Evolutionary conservation across 2,113 vertebrate genomes (phyloP), one percentile per base, ranked within the genome.

Genomic region (Lanius ludovicianus): DNA sequence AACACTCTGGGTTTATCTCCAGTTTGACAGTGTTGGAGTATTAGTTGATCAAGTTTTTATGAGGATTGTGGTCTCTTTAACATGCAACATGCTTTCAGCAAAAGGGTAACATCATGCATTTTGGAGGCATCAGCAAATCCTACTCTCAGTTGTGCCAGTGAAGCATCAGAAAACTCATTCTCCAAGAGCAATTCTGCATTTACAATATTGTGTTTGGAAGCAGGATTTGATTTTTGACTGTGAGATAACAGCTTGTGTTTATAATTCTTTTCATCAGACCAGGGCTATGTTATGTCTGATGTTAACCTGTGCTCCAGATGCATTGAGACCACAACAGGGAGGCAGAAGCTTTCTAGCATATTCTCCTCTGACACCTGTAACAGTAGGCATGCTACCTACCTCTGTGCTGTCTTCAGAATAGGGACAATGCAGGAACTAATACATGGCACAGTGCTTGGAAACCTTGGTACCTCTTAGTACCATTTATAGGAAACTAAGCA

Each of bases 81-180:
- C 92, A 94, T 83, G 90, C 88, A 93, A 41, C 88, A 81, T 94
- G 89, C 89, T 91, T 78, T 71, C 44, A 91, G 89, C 67, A 60
- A 35, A 69, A 68, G 28, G 47, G 9, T 59, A 78, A 68, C 11
- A 63, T 63, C 68, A 62, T 69, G 52, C 62, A 2, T 78, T 95
- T 71, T 64, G 77, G 59, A 91, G 57, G 35, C 44, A 65, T 33
- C 56, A 86, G 71, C 70, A 86, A 86, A 80, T 86, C 17, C 13
- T 78, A 6, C 24, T 62, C 39, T 89, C 22, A n/a, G 41, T 56
- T 15, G 33, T 70, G 62, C 60, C 53, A 82, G 30, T 35, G 65
- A 91, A 91, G 55, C 75, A 64, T 42, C 82, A 80, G 85, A 91
- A 83, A 91, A 81, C 24, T 70, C 27, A 37, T 68, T 79, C 56